Evolutionary conservation across 2,888 invertebrate species (phyloP).

Genomic region (Megastigmus dorsalis): DNA sequence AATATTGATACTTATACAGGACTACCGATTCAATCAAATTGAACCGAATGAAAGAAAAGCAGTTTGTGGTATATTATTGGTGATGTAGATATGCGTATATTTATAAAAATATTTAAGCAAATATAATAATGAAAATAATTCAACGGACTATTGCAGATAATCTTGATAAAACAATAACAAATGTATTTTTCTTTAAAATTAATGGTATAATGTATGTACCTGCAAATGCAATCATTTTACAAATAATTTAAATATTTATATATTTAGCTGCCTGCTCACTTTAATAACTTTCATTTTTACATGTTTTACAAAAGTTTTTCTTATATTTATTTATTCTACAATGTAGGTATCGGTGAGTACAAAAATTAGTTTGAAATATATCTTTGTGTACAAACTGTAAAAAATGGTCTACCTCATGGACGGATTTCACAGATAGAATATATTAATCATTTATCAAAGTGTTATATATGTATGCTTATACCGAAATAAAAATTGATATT

Average conservation of each 20-base stretch:
- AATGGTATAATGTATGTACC: not conserved
- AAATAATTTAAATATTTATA: not conserved
- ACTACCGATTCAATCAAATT: conserved; percentile 30
- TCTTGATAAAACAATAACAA: conserved; percentile 17
- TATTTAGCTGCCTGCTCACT: not conserved
- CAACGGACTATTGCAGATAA: conserved; percentile 19
- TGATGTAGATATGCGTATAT: conserved; percentile 37
- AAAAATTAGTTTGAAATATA: not conserved
- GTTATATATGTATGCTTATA: too few relatives aligned
- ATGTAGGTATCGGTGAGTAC: not conserved
- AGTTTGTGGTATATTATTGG: conserved; percentile 5
- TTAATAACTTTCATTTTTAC: not conserved
- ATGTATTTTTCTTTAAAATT: not conserved
- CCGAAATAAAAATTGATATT: conserved; percentile 24
- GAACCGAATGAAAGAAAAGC: conserved; percentile 35
- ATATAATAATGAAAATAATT: conserved; percentile 27
- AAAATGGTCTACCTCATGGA: conserved; percentile 18
- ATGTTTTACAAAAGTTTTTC: conserved; percentile 1
- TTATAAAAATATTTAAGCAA: conserved; percentile 46
- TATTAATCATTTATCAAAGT: conserved; percentile 1
- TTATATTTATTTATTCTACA: not conserved
- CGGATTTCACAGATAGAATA: conserved; percentile 18
- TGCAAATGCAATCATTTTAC: conserved; percentile 5
- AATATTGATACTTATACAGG: conserved; percentile 25
- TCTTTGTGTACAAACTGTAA: conserved; percentile 2